Evolutionary conservation across 2,113 vertebrate species (phyloP), one percentile per base, ranked within the genome.

Genomic region (Phylloscopus trochilus): DNA sequence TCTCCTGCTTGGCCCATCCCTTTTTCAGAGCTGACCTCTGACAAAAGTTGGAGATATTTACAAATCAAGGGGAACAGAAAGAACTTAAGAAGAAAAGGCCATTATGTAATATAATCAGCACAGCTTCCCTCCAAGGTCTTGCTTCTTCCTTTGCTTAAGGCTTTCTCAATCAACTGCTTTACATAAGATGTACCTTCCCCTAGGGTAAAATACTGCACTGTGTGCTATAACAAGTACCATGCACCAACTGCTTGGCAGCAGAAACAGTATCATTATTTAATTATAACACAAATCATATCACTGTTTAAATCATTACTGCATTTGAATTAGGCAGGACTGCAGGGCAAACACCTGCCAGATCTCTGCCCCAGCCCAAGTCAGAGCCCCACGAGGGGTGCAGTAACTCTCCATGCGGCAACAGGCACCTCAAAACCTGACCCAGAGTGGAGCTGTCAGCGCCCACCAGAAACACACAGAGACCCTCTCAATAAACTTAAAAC

Each of bases 201-300:
- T 28, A 31, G 9, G 24, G 49, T 60, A 59, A 91, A 95, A 84
- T 13, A 55, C 53, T 11, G 0, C 33, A 24, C 31, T 24, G 37
- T 13, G 18, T 1, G 14, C 41, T 68, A 56, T 84, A 56, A 64
- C 26, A 51, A 83, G 60, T 75, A 89, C 60, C 60, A 74, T 19
- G 11, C 60, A 70, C 24, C 62, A 60, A 73, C 53, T 3, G 1
- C 51, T 75, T 87, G 89, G 66, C 47, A 89, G 56, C 76, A 84
- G 33, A n/a, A 81, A 81, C 35, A 67, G 41, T 22, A 86, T 49
- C 59, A 86, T 30, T 44, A 62, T 69, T 86, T 81, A 94, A 93
- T 85, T 92, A 85, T 66, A 95, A 39, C 64, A 74, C 33, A 72
- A 80, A 78, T 51, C 4, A 2, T 27, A 69, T 51, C 41, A 60